Evolutionary conservation across 2,113 vertebrate species (phyloP).

Genomic region (Oreochromis spilurus): DNA sequence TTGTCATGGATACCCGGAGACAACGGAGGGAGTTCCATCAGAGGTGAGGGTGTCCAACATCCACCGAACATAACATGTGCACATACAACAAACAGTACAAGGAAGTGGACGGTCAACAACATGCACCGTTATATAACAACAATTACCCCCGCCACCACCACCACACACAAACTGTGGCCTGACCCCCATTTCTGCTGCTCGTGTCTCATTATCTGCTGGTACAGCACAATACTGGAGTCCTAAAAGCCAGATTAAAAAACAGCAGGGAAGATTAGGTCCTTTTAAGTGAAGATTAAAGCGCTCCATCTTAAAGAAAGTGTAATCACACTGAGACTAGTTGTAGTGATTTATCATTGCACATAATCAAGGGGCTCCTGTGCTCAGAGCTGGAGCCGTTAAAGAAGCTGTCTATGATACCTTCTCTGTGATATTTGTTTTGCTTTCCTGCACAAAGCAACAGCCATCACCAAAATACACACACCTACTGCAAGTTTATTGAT

Average conservation of each 20-base stretch:
- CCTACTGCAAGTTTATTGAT: neutral
- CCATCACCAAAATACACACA: conserved; percentile 27
- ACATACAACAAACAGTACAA: neutral
- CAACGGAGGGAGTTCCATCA: conserved; percentile 97
- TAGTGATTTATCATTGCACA: conserved; percentile 50
- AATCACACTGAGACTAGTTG: conserved; percentile 22
- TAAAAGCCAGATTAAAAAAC: conserved; percentile 53
- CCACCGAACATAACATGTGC: neutral
- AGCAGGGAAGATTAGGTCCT: conserved; percentile 42
- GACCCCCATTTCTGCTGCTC: neutral
- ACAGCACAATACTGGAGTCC: neutral
- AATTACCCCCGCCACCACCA: neutral
- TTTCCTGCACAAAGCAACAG: neutral
- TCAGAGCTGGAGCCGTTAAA: neutral
- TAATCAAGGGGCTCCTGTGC: conserved; percentile 11
- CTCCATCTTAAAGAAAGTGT: conserved; percentile 47
- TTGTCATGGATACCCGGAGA: conserved; percentile 98
- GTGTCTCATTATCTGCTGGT: conserved; percentile 28
- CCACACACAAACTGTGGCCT: neutral
- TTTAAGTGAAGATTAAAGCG: conserved; percentile 63
- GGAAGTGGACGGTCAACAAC: conserved; percentile 70
- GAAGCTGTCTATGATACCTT: neutral
- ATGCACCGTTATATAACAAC: neutral
- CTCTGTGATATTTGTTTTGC: conserved; percentile 34
- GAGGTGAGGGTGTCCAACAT: conserved; percentile 76